Conservation (phyloP, 2,888 invertebrate species). For the Stegophylla sp. region DNA sequence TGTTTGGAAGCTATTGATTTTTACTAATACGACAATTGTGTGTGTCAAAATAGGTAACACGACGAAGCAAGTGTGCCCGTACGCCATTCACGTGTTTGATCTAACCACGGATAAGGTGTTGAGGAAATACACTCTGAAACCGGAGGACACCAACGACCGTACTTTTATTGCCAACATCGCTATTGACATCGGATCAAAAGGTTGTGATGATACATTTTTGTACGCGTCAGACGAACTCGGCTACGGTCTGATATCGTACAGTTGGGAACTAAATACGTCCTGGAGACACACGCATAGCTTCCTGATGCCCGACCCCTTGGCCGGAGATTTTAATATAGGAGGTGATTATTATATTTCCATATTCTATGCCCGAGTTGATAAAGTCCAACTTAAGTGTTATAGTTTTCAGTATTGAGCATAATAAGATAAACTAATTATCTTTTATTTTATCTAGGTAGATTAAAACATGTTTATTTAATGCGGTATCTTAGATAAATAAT, state of each 20-base stretch:
- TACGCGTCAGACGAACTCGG: constrained; percentile 77
- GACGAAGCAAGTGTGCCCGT: constrained; percentile 72
- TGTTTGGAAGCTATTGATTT: no score
- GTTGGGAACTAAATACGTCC: constrained; percentile 75
- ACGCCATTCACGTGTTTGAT: constrained; percentile 76
- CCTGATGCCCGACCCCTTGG: constrained; percentile 77
- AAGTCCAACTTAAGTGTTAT: no score
- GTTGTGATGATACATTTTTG: constrained; percentile 78
- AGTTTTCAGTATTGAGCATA: no score
- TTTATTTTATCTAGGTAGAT: no score
- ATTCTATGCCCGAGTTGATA: no score
- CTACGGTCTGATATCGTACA: constrained; percentile 80
- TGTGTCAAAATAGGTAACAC: constrained; percentile 46
- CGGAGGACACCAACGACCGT: constrained; percentile 74
- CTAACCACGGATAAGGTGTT: constrained; percentile 77
- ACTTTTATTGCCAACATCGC: constrained; percentile 84
- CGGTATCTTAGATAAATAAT: no score
- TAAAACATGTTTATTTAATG: no score
- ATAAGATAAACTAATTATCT: no score
- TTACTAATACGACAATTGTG: no score
- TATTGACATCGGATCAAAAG: constrained; percentile 73
- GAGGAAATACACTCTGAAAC: constrained; percentile 74
- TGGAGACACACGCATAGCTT: constrained; percentile 81
- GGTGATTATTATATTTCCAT: constrained; percentile 64
- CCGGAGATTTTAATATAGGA: constrained; percentile 77